These are phyloP conservation scores for Scopus umbretta DNA, from an alignment of 2,113 vertebrate genomes.

Conservation along the genomic window DNA sequence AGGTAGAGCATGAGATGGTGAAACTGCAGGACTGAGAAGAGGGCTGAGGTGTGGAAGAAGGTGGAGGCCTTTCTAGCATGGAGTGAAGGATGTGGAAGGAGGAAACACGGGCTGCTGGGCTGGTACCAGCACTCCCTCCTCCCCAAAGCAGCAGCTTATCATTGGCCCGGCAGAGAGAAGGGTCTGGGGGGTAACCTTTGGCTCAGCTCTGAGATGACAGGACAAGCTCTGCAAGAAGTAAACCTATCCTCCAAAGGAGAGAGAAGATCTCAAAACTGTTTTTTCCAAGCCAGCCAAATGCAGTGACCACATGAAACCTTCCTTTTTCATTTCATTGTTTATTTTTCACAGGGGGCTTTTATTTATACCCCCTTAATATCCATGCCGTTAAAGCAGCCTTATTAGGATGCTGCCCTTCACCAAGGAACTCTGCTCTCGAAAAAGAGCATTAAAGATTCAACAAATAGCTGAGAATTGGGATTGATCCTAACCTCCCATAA, in stretches of 20 bases:
- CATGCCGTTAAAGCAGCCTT: slow-evolving; percentile 38
- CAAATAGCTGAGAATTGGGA: slow-evolving; percentile 68
- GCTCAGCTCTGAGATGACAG: background rate
- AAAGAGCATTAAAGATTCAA: slow-evolving; percentile 65
- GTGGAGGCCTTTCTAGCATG: background rate
- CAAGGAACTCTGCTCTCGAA: slow-evolving; percentile 49
- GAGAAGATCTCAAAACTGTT: background rate
- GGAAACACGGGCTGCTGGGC: accelerated
- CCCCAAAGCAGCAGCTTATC: background rate
- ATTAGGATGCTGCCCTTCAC: slow-evolving; percentile 58
- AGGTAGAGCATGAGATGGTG: background rate
- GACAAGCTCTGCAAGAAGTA: background rate
- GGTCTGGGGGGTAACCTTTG: background rate
- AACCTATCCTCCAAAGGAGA: background rate
- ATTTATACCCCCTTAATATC: slow-evolving; percentile 53
- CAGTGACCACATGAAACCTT: background rate
- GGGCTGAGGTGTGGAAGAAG: background rate
- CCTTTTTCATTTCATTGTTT: slow-evolving; percentile 11
- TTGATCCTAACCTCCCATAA: slow-evolving; percentile 68
- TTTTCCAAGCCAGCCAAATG: background rate
- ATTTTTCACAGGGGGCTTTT: slow-evolving; percentile 37
- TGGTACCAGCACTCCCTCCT: background rate
- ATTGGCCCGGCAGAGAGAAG: background rate
- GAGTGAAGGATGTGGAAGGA: background rate
- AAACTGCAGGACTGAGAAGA: background rate